Evolutionary conservation across 2,113 vertebrate genomes (phyloP).

Genomic region (Puma concolor): DNA sequence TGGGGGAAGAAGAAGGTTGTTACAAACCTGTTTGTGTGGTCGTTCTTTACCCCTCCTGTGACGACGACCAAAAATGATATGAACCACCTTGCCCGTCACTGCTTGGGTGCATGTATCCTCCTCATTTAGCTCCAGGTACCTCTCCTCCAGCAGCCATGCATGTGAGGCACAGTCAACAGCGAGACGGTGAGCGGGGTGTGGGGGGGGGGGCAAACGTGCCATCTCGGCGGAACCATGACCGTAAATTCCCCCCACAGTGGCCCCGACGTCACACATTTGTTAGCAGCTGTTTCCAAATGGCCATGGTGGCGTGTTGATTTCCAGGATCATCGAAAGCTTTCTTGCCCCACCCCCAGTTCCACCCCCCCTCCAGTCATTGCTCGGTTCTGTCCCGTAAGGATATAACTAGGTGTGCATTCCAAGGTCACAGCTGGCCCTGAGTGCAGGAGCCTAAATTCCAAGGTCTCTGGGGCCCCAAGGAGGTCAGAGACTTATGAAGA

Average conservation of each 20-base stretch:
- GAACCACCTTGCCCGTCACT: slow-evolving; percentile 64
- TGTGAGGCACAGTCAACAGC: background rate
- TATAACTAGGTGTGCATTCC: background rate
- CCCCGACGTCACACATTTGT: background rate
- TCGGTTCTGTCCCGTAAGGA: background rate
- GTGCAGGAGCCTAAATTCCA: background rate
- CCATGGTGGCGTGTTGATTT: background rate
- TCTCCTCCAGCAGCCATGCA: background rate
- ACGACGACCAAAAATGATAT: slow-evolving; percentile 74
- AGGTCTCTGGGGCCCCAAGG: background rate
- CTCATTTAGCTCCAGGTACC: slow-evolving; percentile 24
- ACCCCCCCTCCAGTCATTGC: fast-evolving
- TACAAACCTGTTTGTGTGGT: slow-evolving; percentile 77
- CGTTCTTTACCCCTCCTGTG: slow-evolving; percentile 71
- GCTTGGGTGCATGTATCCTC: slow-evolving; percentile 9
- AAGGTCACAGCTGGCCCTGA: background rate
- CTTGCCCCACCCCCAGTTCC: background rate
- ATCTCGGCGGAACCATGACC: background rate
- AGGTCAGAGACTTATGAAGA: background rate
- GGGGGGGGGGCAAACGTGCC: background rate
- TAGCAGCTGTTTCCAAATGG: background rate
- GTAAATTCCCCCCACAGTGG: background rate
- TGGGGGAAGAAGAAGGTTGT: slow-evolving; percentile 85
- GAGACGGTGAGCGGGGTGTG: background rate
- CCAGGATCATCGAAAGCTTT: background rate